Conservation (phyloP, 2,797 vertebrate genomes). For the Alectoris magna region DNA sequence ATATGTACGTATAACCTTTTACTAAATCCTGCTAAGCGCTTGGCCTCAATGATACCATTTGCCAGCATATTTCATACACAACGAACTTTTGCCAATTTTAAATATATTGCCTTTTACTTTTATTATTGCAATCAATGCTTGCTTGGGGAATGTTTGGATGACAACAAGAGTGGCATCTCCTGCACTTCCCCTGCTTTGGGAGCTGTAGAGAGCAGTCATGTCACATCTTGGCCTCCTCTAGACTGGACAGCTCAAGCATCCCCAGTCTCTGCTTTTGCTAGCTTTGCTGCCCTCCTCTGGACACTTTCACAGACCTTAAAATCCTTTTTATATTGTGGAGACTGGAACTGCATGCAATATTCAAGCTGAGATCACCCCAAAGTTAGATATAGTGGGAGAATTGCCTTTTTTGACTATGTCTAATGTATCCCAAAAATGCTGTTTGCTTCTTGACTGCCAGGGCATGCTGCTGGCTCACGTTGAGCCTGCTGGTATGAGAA, state of each 20-base stretch:
- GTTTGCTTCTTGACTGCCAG: background rate
- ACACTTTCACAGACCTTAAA: background rate
- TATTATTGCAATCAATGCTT: background rate
- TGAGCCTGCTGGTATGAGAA: background rate
- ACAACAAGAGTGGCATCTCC: background rate
- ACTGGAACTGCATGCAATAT: background rate
- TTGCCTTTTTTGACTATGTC: background rate
- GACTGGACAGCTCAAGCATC: background rate
- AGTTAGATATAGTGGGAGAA: background rate
- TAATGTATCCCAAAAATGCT: background rate
- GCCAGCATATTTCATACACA: background rate
- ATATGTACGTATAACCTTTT: slow-evolving; percentile 69
- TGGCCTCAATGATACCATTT: slow-evolving; percentile 13
- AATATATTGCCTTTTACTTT: slow-evolving; percentile 26
- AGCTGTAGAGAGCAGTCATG: background rate
- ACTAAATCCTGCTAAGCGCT: slow-evolving; percentile 22
- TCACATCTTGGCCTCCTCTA: background rate
- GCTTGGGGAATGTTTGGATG: background rate
- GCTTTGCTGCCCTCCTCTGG: background rate
- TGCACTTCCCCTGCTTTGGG: background rate
- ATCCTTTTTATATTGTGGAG: background rate
- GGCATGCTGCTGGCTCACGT: background rate
- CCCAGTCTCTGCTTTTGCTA: background rate
- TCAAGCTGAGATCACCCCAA: background rate
- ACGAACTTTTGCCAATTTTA: slow-evolving; percentile 1